Evolutionary conservation across 2,113 vertebrate genomes (phyloP).

Genomic region (Channa argus): DNA sequence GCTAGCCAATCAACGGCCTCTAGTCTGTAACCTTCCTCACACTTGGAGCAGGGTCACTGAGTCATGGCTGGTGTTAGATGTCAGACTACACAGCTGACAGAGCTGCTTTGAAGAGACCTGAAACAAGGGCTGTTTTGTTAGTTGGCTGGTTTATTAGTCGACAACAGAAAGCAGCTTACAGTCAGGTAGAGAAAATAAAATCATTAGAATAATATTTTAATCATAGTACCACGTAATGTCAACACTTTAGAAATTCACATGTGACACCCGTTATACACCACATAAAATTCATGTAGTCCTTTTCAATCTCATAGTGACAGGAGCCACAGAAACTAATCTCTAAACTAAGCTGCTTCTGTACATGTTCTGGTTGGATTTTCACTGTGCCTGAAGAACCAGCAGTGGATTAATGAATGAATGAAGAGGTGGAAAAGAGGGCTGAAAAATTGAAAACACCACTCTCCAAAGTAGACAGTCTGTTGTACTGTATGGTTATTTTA

Average conservation of each 20-base stretch:
- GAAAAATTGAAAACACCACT: background rate
- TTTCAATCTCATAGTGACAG: background rate
- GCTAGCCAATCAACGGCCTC: slow-evolving; percentile 58
- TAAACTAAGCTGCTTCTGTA: no score
- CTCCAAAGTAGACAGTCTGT: background rate
- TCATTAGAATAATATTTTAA: background rate
- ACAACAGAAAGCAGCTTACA: slow-evolving; percentile 35
- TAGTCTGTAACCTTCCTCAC: slow-evolving; percentile 49
- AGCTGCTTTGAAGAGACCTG: slow-evolving; percentile 28
- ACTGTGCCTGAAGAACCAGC: background rate
- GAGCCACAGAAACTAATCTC: background rate
- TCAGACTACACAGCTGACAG: slow-evolving; percentile 43
- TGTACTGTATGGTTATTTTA: background rate
- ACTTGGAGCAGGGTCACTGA: slow-evolving; percentile 59
- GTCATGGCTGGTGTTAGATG: slow-evolving; percentile 46
- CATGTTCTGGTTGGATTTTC: background rate
- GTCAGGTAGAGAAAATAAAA: slow-evolving; percentile 5
- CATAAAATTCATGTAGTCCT: background rate
- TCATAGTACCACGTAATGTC: background rate
- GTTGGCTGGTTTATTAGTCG: slow-evolving; percentile 33
- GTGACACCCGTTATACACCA: background rate
- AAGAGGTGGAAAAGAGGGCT: background rate
- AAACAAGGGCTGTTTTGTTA: slow-evolving; percentile 37
- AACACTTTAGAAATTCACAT: background rate
- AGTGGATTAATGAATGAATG: background rate